These are phyloP conservation scores for Cephalopterus ornatus DNA, from an alignment of 2,113 vertebrate species.

Conservation along the genomic window DNA sequence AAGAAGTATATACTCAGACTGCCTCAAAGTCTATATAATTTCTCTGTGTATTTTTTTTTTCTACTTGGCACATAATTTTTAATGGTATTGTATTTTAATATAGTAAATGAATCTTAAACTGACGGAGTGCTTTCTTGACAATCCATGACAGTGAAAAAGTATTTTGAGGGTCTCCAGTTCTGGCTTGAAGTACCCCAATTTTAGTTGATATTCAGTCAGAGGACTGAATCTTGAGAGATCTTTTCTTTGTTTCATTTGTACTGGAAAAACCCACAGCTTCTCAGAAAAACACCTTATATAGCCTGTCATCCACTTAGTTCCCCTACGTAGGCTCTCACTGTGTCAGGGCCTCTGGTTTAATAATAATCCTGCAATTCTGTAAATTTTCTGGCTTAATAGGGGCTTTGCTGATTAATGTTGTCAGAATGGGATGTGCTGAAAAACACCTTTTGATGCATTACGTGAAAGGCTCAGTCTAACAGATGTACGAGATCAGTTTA, in stretches of 20 bases:
- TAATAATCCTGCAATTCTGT: background rate
- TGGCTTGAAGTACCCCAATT: background rate
- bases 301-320: background rate
- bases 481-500: background rate
- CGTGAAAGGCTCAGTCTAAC: constrained; percentile 11
- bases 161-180: background rate
- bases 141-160: background rate
- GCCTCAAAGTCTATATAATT: background rate
- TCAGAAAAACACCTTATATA: background rate
- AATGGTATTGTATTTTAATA: background rate
- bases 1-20: background rate
- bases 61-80: background rate
- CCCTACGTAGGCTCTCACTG: background rate
- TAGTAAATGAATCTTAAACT: background rate
- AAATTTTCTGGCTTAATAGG: constrained; percentile 6
- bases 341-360: constrained; percentile 2
- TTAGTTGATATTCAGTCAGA: background rate
- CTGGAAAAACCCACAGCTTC: background rate
- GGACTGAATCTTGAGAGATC: background rate
- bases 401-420: constrained; percentile 29
- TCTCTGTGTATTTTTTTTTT: background rate
- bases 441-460: constrained; percentile 51
- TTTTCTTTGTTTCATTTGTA: background rate
- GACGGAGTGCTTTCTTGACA: background rate
- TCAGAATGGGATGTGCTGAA: constrained; percentile 31